Conservation (phyloP, 2,888 invertebrate species). For the Gastrophysa polygoni region DNA sequence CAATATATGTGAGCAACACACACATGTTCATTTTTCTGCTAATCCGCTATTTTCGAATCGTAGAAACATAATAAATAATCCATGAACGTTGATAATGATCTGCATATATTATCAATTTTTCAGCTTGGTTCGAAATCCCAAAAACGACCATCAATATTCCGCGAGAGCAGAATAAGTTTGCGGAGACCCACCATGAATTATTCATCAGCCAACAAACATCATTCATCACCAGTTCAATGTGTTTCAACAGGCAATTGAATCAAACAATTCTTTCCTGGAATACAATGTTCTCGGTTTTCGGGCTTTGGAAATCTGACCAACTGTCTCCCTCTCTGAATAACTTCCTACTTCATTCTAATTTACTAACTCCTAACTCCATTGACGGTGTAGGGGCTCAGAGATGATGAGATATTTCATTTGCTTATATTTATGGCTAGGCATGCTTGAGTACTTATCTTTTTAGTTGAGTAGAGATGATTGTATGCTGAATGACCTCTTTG, state of each 20-base stretch:
- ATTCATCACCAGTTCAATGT: neutral
- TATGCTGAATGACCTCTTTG: too few relatives aligned
- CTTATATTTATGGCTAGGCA: too few relatives aligned
- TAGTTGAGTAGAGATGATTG: too few relatives aligned
- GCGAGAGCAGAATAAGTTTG: neutral
- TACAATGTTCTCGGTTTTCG: too few relatives aligned
- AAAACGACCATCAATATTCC: neutral
- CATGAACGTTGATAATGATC: neutral
- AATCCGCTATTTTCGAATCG: neutral
- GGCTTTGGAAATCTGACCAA: too few relatives aligned
- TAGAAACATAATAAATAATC: neutral
- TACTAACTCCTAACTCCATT: too few relatives aligned
- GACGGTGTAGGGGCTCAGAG: too few relatives aligned
- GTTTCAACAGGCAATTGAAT: neutral
- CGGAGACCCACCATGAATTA: neutral
- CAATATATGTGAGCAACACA: neutral
- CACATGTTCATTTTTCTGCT: neutral
- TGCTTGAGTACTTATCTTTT: too few relatives aligned
- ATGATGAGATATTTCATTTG: too few relatives aligned
- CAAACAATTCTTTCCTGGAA: neutral
- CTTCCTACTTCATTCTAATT: too few relatives aligned
- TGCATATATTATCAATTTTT: neutral
- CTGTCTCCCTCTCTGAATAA: too few relatives aligned
- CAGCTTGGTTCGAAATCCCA: neutral
- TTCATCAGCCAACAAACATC: neutral